Base-by-base conservation (phyloP, 2,888 invertebrate genomes). In the Dynastes grantii region DNA sequence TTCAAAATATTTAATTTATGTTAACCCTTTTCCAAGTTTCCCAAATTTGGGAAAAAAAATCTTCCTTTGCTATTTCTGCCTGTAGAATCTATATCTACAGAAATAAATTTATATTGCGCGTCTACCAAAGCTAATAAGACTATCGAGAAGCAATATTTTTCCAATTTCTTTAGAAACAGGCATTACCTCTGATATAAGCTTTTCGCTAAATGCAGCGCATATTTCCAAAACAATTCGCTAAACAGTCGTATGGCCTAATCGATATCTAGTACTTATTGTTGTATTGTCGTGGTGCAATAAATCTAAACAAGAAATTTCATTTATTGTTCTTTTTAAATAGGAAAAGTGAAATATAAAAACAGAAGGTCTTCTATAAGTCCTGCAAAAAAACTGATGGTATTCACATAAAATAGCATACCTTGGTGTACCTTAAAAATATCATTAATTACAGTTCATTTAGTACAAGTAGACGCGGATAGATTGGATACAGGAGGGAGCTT, bases 31-130 rank as follows among this genome's bases (percentile, higher is more conserved):
- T 65, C 78, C 76, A 16, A 78, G 64, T 75, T 68, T 76, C 68
- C 70, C n/a, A n/a, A 73, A 73, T 71, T 71, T n/a, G n/a, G n/a
- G 61, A 22, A 71, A 73, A 85, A 85, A 65, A 85, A 83, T 37
- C 84, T 84, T 45, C 83, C 84, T 85, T 85, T 85, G 76, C 84
- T 84, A 58, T 83, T 83, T 78, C 81, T 84, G 6, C 85, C 85
- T 73, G 83, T 83, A 32, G 83, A 81, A n/a, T 84, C 85, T 73
- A 86, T 79, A 78, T 86, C 85, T 13, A 85, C 83, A 64, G 79
- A 76, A 78, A 84, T 79, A 81, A 85, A 85, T 53, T 79, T 85
- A 75, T 84, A 85, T 63, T 85, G 53, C 4, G 83, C 82, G 79
- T 85, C 84, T 63, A 84, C 83, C n/a, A 83, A 32, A 49, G 85